Percentiles rank a stretch among this genome's conserved stretches.
phyloP scores from a whole-genome alignment of 2,888 invertebrate genomes.

The Desoria tigrina region DNA sequence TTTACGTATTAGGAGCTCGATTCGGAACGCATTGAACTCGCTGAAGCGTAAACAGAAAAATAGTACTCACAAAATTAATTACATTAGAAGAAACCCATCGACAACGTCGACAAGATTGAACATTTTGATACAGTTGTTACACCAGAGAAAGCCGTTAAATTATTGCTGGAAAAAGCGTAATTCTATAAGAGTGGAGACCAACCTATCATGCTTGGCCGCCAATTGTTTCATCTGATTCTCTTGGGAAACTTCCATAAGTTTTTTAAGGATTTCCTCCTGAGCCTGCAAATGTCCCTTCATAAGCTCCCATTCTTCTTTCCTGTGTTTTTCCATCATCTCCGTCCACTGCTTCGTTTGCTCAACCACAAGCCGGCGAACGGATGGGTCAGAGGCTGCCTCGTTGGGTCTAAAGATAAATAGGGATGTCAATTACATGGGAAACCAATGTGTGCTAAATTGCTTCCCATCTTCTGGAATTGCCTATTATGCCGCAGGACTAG shows the following conservation, averaged over 20 bases:
- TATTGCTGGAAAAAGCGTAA: background rate
- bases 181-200: background rate
- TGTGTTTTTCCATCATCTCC: constrained; percentile 62
- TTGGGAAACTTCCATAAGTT: constrained; percentile 81
- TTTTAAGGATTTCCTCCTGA: constrained; percentile 64
- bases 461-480: constrained; percentile 5
- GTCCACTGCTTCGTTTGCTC: constrained; percentile 94
- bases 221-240: constrained; percentile 83
- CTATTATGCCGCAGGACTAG: background rate
- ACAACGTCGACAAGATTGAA: no score
- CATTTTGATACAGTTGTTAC: no score
- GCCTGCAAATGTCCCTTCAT: constrained; percentile 67
- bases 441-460: constrained; percentile 13
- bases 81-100: no score
- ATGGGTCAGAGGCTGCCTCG: constrained; percentile 75
- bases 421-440: background rate
- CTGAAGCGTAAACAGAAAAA: no score
- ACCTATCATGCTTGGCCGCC: constrained; percentile 84
- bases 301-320: constrained; percentile 73
- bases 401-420: constrained; percentile 56
- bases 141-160: no score
- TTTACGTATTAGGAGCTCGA: no score
- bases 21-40: no score
- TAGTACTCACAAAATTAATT: no score
- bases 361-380: constrained; percentile 77